Evolutionary conservation across 2,888 invertebrate species (phyloP), one percentile per base, ranked within the genome.

Genomic region (Coenonympha glycerion): DNA sequence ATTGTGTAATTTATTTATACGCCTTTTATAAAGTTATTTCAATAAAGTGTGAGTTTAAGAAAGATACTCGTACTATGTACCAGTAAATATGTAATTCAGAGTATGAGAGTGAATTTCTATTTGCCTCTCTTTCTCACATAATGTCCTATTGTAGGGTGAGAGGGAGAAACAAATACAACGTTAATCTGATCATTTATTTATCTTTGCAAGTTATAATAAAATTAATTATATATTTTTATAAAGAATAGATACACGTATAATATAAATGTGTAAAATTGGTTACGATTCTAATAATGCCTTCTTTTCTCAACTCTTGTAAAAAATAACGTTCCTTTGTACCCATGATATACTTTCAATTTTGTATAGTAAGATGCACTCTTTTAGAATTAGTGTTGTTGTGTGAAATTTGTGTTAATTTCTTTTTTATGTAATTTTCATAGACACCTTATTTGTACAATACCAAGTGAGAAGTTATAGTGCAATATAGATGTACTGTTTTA

Each of bases 401-500:
- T 68, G 69, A 66, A 39, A 60, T 60, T 69, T 71, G 60, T 60
- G 53, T 62, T 63, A 52, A 56, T 55, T 52, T 57, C 49, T 55
- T 30, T 47, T 55, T 49, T 49, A 39, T 31, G 31, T 56, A 39
- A 56, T 47, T 63, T 66, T 69, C 61, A 59, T 68, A 66, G 60
- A 75, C 69, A 78, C 73, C 76, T 77, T 69, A 75, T 76, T 81
- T 85, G 79, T 85, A 85, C 76, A 83, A 80, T 77, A 80, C 65
- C 77, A 77, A 79, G 78, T 82, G 82, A 85, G 77, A 86, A 84
- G 85, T 86, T 86, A 85, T 82, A 85, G 84, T 86, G 85, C 85
- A 86, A 86, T 85, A 85, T 85, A 86, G 84, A 85, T 77, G 81
- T 85, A 86, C 76, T 84, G 85, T 84, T 84, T 83, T 77, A 76